These are phyloP conservation scores for Leistus spinibarbis DNA, from an alignment of 2,888 invertebrate genomes.

Conservation along the genomic window DNA sequence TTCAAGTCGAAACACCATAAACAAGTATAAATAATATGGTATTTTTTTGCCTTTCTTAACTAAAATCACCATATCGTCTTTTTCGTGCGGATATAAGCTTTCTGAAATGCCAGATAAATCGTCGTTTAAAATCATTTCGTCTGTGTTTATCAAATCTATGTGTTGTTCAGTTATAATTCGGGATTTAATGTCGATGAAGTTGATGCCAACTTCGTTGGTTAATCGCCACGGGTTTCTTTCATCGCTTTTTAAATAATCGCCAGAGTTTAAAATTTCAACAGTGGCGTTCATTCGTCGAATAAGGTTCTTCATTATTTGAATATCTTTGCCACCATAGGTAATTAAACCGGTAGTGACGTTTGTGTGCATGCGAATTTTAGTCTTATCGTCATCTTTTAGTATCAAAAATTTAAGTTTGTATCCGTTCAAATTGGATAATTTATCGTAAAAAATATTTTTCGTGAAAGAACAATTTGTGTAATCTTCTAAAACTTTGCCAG, in stretches of 20 bases:
- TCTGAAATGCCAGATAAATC: conserved; percentile 29
- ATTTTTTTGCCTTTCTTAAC: conserved; percentile 20
- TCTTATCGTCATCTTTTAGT: conserved; percentile 24
- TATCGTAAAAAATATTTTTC: conserved; percentile 24
- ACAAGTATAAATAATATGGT: conserved; percentile 25
- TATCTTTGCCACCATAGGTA: conserved; percentile 16
- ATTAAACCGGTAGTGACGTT: neutral
- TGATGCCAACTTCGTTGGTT: conserved; percentile 14
- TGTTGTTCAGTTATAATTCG: conserved; percentile 17
- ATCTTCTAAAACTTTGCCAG: conserved; percentile 12
- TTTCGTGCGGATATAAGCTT: conserved; percentile 31
- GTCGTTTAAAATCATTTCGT: conserved; percentile 30
- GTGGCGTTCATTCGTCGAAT: conserved; percentile 19
- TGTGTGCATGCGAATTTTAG: conserved; percentile 4
- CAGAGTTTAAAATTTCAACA: conserved; percentile 10
- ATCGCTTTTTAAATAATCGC: conserved; percentile 9
- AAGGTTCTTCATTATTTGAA: conserved; percentile 20
- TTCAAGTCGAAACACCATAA: conserved; percentile 10
- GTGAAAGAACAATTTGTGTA: conserved; percentile 5
- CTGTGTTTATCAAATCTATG: conserved; percentile 27
- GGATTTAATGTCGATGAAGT: conserved; percentile 5
- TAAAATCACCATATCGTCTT: conserved; percentile 26
- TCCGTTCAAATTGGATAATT: conserved; percentile 24
- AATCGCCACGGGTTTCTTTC: conserved; percentile 35
- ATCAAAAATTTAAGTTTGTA: conserved; percentile 20